Conservation (phyloP, 2,797 vertebrate genomes). For the Spinus olivaceus region DNA sequence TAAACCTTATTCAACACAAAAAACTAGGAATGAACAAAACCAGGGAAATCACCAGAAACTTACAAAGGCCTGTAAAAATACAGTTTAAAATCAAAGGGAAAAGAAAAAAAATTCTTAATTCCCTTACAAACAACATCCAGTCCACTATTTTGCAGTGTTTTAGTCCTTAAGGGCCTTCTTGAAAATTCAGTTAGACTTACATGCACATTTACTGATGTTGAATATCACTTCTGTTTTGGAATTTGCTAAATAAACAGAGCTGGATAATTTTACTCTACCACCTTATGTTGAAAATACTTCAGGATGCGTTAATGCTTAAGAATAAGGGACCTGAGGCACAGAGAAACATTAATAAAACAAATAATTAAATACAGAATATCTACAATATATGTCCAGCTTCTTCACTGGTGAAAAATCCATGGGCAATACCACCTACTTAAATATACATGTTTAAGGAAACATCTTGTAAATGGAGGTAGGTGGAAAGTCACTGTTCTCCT, state of each 20-base stretch:
- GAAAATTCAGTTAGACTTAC: not conserved
- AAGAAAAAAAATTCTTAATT: not conserved
- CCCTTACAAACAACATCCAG: not conserved
- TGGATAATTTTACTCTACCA: not conserved
- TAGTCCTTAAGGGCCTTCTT: not conserved
- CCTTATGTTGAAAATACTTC: not conserved
- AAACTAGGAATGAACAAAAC: rapidly evolving
- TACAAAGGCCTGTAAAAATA: not conserved
- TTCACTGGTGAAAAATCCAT: not conserved
- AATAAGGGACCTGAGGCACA: not conserved
- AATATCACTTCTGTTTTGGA: not conserved
- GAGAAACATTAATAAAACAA: not conserved
- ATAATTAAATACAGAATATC: not conserved
- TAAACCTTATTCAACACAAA: not conserved
- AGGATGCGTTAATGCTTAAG: not conserved
- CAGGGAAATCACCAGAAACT: not conserved
- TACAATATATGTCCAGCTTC: not conserved
- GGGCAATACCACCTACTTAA: not conserved
- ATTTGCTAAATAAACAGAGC: not conserved
- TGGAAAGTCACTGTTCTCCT: not conserved
- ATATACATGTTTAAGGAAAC: not conserved
- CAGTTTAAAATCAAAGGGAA: not conserved
- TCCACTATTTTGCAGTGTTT: not conserved
- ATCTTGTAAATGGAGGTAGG: not conserved
- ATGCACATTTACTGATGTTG: not conserved